A percentile compares a stretch with the other conserved stretches of the same genome.
Conservation (phyloP, 2,888 invertebrate genomes). For the Hedychridium roseum region DNA sequence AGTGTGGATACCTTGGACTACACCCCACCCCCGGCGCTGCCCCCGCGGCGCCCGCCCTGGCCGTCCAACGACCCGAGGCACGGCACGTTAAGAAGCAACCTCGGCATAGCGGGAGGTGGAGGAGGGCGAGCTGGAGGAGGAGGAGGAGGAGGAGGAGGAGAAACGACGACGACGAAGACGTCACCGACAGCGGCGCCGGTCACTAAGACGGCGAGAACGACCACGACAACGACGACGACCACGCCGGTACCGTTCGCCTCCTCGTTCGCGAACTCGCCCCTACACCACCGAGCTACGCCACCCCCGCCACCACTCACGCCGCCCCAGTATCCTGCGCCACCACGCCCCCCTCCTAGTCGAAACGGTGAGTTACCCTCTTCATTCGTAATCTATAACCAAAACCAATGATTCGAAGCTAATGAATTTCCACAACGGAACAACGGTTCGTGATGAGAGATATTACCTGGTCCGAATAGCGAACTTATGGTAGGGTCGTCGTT, state of each 20-base stretch:
- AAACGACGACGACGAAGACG: constrained; percentile 28
- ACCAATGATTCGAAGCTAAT: no score
- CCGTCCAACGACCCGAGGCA: constrained; percentile 63
- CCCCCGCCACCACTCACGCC: constrained; percentile 55
- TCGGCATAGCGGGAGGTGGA: constrained; percentile 3
- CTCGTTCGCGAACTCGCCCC: constrained; percentile 32
- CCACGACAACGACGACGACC: constrained; percentile 33
- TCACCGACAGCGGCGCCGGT: constrained; percentile 28
- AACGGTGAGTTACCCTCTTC: constrained; percentile 53
- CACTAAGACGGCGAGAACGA: constrained; percentile 26
- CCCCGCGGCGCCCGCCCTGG: constrained; percentile 63
- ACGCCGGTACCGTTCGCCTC: constrained; percentile 24
- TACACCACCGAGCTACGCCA: constrained; percentile 34
- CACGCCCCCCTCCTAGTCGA: constrained; percentile 62
- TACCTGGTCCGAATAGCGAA: no score
- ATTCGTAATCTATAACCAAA: no score
- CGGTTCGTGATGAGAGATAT: no score
- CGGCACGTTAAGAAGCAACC: constrained; percentile 57
- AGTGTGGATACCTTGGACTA: constrained; percentile 65
- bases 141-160: constrained; percentile 21
- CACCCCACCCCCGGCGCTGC: constrained; percentile 66
- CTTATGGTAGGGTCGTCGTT: no score
- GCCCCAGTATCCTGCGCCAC: constrained; percentile 62
- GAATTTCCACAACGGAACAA: no score
- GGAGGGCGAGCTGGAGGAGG: constrained; percentile 14